A percentile compares a stretch with the other conserved stretches of the same genome.
Evolutionary conservation across 2,888 invertebrate genomes (phyloP).

Genomic region (Entomobrya multifasciata): DNA sequence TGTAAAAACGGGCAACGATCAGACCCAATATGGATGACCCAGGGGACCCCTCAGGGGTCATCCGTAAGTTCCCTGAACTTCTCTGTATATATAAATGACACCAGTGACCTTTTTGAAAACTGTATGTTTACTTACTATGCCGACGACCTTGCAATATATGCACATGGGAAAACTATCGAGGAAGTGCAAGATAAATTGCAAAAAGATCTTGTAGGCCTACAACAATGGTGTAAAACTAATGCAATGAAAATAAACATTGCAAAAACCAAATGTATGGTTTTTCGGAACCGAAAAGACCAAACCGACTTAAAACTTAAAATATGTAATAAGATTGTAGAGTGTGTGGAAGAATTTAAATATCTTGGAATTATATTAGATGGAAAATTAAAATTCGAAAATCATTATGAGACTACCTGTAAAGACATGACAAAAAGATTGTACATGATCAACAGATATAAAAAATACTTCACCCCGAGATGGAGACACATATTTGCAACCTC

Average conservation of each 20-base stretch:
- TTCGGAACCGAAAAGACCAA: background rate
- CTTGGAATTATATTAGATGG: slow-evolving; percentile 6
- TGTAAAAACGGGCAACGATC: background rate
- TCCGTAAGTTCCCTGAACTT: background rate
- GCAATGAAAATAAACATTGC: slow-evolving; percentile 6
- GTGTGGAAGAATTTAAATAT: slow-evolving; percentile 14
- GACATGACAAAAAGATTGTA: slow-evolving; percentile 8
- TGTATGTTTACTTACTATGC: slow-evolving; percentile 4
- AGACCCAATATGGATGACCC: background rate
- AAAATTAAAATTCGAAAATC: background rate
- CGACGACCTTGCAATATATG: slow-evolving; percentile 3
- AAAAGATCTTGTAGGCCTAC: background rate
- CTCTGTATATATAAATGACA: slow-evolving; percentile 2
- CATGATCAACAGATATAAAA: background rate
- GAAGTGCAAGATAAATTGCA: background rate
- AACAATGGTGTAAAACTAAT: background rate
- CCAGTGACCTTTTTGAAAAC: background rate
- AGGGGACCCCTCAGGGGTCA: slow-evolving; percentile 7
- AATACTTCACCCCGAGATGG: slow-evolving; percentile 9
- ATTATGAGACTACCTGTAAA: slow-evolving; percentile 27
- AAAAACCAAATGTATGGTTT: slow-evolving; percentile 32
- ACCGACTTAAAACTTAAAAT: background rate
- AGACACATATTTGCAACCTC: slow-evolving; percentile 29
- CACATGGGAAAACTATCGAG: background rate
- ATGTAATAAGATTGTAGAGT: background rate